Evolutionary conservation across 2,888 invertebrate genomes (phyloP).

Genomic region (Rhagonycha lutea): DNA sequence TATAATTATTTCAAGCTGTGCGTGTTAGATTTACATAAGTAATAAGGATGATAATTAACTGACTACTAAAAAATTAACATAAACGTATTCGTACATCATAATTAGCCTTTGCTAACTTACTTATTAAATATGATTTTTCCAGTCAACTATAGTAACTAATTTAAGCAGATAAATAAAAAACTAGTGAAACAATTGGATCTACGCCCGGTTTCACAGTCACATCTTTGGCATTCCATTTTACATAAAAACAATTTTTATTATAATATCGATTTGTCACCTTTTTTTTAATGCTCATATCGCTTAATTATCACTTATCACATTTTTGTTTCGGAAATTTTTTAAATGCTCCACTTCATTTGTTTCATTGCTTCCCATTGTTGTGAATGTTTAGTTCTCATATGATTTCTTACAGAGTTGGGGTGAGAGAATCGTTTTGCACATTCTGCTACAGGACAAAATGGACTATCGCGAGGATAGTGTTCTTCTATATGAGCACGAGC

Average conservation of each 20-base stretch:
- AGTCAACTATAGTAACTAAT: neutral
- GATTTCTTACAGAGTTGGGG: constrained; percentile 85
- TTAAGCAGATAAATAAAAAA: neutral
- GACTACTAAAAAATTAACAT: neutral
- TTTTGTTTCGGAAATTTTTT: constrained; percentile 12
- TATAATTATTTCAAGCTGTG: neutral
- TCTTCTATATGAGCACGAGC: constrained; percentile 78
- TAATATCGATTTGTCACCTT: neutral
- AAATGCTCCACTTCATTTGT: constrained; percentile 72
- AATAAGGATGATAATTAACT: neutral
- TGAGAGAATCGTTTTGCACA: constrained; percentile 79
- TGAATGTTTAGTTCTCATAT: constrained; percentile 83
- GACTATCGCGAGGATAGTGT: constrained; percentile 85
- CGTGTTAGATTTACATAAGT: neutral
- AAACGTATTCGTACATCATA: neutral
- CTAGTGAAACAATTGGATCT: neutral
- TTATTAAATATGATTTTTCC: neutral
- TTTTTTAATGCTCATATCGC: neutral
- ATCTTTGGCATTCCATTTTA: neutral
- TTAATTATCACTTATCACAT: neutral
- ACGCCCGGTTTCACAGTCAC: neutral
- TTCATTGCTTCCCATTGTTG: constrained; percentile 84
- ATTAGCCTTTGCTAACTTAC: neutral
- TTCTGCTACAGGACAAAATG: constrained; percentile 75
- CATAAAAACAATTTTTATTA: neutral